Percentiles rank a stretch among this genome's conserved stretches.
Conservation (phyloP, 1,140 invertebrate species). For the Drosophila sucinea region DNA sequence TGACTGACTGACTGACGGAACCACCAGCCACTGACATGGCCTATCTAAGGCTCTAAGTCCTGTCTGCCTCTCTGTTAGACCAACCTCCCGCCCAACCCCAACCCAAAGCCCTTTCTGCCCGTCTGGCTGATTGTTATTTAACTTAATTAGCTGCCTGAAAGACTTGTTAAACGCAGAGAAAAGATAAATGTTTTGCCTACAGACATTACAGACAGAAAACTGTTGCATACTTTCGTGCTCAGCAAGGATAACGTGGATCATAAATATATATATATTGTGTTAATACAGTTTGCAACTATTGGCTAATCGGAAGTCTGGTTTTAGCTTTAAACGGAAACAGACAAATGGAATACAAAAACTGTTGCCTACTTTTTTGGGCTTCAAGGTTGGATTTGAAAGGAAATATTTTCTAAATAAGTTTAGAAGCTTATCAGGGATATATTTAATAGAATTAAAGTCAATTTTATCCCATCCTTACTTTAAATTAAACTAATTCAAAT, state of each 20-base stretch:
- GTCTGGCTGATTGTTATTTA: conserved; percentile 63
- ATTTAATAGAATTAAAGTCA: too few relatives aligned
- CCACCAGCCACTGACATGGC: neutral
- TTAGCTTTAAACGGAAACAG: too few relatives aligned
- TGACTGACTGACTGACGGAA: neutral
- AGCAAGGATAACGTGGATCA: neutral
- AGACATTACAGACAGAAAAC: conserved; percentile 13
- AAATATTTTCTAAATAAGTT: too few relatives aligned
- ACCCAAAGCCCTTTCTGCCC: neutral
- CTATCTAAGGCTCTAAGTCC: conserved; percentile 11
- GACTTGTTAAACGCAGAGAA: conserved; percentile 8
- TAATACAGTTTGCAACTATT: too few relatives aligned
- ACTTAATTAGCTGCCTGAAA: conserved; percentile 63
- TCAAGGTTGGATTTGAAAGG: neutral
- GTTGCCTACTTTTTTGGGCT: neutral
- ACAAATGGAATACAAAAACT: neutral
- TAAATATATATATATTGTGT: too few relatives aligned
- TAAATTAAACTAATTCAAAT: too few relatives aligned
- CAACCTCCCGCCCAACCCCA: neutral
- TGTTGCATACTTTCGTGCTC: conserved; percentile 62
- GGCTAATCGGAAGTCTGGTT: neutral
- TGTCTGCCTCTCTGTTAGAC: conserved; percentile 6
- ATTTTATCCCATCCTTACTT: too few relatives aligned
- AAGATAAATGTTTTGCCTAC: conserved; percentile 30
- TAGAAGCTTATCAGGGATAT: too few relatives aligned